Evolutionary conservation across 2,888 invertebrate species (phyloP).

Genomic region (Calameuta filiformis): DNA sequence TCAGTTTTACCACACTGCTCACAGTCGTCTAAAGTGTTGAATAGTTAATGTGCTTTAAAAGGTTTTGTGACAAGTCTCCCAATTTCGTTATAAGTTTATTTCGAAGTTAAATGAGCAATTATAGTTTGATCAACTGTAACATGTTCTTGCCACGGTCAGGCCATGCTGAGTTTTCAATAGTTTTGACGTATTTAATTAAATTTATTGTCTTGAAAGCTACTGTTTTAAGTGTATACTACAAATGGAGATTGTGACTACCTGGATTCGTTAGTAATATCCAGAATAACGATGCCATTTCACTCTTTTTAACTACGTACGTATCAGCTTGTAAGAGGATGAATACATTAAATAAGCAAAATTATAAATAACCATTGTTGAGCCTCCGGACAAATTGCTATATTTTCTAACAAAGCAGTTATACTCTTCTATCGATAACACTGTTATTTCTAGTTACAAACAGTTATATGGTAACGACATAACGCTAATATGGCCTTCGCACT

Average conservation of each 20-base stretch:
- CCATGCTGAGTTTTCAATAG: background rate
- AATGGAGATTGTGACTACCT: background rate
- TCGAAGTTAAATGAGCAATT: background rate
- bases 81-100: background rate
- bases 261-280: background rate
- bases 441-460: background rate
- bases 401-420: background rate
- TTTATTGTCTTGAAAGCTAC: background rate
- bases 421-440: background rate
- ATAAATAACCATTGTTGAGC: background rate
- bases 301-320: background rate
- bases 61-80: background rate
- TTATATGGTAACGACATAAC: background rate
- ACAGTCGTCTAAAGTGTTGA: background rate
- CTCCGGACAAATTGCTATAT: background rate
- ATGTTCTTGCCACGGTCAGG: background rate
- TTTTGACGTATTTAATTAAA: background rate
- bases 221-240: background rate
- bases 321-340: background rate
- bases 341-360: background rate
- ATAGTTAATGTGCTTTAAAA: background rate
- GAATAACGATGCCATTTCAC: background rate
- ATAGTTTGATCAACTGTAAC: background rate
- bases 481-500: background rate
- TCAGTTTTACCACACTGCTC: background rate